Conservation (phyloP, 2,113 vertebrate species). For the Xyrauchen texanus region DNA sequence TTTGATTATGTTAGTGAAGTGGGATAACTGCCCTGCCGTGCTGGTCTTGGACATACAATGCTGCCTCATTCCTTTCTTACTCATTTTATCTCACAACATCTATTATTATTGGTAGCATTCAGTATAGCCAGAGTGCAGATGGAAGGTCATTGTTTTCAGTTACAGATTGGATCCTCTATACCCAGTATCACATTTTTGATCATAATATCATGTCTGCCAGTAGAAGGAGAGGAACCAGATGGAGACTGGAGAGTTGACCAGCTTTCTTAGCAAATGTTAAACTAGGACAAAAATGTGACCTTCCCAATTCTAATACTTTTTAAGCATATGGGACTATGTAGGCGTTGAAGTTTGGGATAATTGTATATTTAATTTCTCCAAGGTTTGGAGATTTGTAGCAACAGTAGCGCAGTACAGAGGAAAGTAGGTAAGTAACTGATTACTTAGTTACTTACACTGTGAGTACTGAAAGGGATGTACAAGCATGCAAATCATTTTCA, state of each 20-base stretch:
- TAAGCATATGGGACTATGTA: too few species aligned
- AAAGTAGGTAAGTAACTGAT: background rate
- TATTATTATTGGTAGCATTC: slow-evolving; percentile 59
- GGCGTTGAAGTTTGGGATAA: too few species aligned
- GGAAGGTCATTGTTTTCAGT: slow-evolving; percentile 72
- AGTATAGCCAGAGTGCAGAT: slow-evolving; percentile 59
- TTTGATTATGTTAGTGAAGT: too few species aligned
- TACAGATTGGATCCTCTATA: slow-evolving; percentile 73
- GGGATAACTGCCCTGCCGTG: too few species aligned
- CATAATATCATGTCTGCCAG: slow-evolving; percentile 58
- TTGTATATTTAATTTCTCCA: too few species aligned
- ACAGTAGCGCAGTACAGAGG: background rate
- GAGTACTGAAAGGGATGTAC: too few species aligned
- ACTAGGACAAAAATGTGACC: background rate
- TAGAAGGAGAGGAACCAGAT: slow-evolving; percentile 59
- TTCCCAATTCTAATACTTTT: too few species aligned
- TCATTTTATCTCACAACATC: slow-evolving; percentile 57
- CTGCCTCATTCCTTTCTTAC: background rate
- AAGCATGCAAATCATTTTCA: background rate
- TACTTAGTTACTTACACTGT: too few species aligned
- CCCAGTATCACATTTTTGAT: slow-evolving; percentile 65
- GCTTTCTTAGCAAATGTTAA: slow-evolving; percentile 34
- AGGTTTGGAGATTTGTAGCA: too few species aligned
- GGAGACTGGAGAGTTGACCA: background rate
- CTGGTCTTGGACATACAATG: background rate